These are phyloP conservation scores for Lepidochrysops patricia DNA, from an alignment of 2,888 invertebrate genomes.

Conservation along the genomic window DNA sequence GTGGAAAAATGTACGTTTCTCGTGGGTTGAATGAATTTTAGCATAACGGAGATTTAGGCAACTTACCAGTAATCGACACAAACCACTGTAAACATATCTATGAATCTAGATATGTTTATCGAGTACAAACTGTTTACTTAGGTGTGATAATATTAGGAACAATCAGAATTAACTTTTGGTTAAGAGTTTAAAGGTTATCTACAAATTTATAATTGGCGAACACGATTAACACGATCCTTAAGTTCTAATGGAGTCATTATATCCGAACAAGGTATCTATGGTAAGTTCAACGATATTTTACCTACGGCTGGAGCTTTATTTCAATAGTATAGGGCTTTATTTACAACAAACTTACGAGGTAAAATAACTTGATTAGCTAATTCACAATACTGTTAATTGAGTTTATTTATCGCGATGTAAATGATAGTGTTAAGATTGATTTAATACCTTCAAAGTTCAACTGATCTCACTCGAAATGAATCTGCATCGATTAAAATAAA, in stretches of 20 bases:
- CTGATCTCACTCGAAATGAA: constrained; percentile 10
- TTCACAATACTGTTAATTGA: constrained; percentile 5
- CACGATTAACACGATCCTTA: neutral
- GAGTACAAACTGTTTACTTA: no score
- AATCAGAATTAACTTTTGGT: neutral
- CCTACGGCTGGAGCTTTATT: no score
- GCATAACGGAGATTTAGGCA: no score
- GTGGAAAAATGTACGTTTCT: no score
- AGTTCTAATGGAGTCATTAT: neutral
- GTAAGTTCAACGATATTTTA: no score
- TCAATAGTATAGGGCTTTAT: no score
- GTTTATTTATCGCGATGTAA: constrained; percentile 9
- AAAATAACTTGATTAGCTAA: constrained; percentile 12
- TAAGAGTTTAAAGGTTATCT: neutral
- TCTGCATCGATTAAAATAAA: neutral
- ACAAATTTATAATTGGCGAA: neutral
- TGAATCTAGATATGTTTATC: no score
- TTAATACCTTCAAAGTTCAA: constrained; percentile 28
- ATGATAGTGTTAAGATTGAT: constrained; percentile 16
- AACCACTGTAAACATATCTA: no score
- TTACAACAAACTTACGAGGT: no score
- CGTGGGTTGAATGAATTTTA: no score
- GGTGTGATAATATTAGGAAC: neutral
- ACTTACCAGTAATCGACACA: no score
- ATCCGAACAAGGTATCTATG: neutral